Base-by-base conservation (phyloP, 2,113 vertebrate species). In the Gadus chalcogrammus region DNA sequence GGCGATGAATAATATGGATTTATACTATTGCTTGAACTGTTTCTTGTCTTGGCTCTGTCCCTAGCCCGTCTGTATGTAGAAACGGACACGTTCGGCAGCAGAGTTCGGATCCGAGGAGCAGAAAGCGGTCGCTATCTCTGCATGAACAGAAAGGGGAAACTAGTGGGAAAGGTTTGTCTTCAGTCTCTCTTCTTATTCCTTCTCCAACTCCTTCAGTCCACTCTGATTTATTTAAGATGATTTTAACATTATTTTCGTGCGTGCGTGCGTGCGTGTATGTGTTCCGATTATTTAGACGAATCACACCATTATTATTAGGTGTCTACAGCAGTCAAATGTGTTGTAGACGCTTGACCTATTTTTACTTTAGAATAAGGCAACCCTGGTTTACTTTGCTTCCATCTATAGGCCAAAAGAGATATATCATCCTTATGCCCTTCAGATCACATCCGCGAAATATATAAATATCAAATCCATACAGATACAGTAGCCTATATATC, bases 1-100 rank as follows among this genome's bases (percentile, higher is more conserved):
- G 17, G 27, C 15, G 15, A 42, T 24, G n/a, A 12, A 61, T 17
- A 1, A 6, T 65, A 9, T 17, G 17, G 4, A 4, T 28, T 28
- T 31, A 76, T 53, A 18, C 15, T 2, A 0, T 28, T 76, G 8
- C 42, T 12, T 48, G 1, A 48, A 76, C 15, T n/a, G 53, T 17
- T 65, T 59, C 16, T 65, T 15, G 67, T 16, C 74, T 52, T 15
- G 28, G 55, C 68, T 67, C 31, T 59, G 68, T 67, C 31, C 13
- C 3, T 88, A 97, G 95, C 95, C 79, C 95, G 95, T 71, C 92
- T 97, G 48, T 94, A 94, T 35, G 95, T 97, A 73, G 95, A 97
- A 88, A 97, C 95, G 0, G 95, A 97, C 76, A 97, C 95, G 0
- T 97, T 96, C 0, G 95, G 95, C 73, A 97, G 95, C 80, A 91